phyloP scores from a whole-genome alignment of 2,113 vertebrate genomes.

The Rhea pennata region DNA sequence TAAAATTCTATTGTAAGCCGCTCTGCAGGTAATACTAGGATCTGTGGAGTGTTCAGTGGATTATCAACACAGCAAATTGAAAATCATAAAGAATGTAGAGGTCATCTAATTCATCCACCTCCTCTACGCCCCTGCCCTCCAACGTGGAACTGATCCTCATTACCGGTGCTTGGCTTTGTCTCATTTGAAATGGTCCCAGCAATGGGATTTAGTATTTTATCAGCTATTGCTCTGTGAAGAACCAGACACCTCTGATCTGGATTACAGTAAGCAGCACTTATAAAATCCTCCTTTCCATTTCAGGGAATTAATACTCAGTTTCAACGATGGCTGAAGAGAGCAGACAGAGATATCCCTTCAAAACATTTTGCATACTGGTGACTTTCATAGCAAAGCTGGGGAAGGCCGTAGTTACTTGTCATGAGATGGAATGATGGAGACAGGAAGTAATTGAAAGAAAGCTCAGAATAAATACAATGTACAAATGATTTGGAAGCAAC shows the following conservation, averaged over 20 bases:
- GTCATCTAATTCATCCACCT: background rate
- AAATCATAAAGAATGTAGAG: background rate
- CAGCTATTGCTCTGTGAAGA: background rate
- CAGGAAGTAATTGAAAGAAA: background rate
- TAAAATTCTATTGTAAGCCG: background rate
- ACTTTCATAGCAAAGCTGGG: background rate
- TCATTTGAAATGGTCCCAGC: background rate
- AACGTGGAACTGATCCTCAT: background rate
- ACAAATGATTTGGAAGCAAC: background rate
- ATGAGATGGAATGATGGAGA: background rate
- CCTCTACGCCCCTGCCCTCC: background rate
- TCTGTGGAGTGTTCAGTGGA: background rate
- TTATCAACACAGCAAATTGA: background rate
- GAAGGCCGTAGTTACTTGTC: background rate
- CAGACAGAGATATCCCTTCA: background rate
- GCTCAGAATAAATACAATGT: background rate
- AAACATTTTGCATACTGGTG: background rate
- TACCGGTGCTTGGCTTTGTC: background rate
- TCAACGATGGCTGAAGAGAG: background rate
- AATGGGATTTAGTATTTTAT: background rate
- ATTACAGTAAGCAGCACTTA: background rate
- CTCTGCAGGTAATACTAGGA: background rate
- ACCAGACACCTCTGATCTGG: background rate
- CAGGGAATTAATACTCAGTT: slow-evolving; percentile 1
- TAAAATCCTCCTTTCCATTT: background rate